Percentiles rank a stretch among this genome's conserved stretches.
These are phyloP conservation scores for Apostichopus californicus DNA, from an alignment of 35 echinoderm and acorn worm species.

Conservation along the genomic window DNA sequence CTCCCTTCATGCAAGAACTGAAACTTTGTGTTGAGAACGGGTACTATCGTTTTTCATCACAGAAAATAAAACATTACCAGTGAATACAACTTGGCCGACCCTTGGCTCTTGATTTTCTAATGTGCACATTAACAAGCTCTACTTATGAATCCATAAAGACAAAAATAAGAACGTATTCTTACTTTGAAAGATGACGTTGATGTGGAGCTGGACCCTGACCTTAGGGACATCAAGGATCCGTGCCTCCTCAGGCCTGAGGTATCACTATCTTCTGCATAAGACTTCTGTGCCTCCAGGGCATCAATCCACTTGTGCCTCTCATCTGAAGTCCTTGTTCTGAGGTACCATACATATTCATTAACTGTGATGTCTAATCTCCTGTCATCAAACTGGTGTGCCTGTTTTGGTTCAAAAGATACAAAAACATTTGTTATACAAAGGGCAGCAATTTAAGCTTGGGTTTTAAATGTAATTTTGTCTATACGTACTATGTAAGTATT, in stretches of 20 bases:
- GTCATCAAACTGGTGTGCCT: conserved; percentile 97
- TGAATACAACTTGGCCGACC: too few relatives aligned
- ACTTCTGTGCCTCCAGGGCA: conserved; percentile 87
- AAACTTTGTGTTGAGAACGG: too few relatives aligned
- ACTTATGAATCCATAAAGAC: too few relatives aligned
- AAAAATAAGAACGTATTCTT: background rate
- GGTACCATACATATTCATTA: conserved; percentile 93
- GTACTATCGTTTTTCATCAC: too few relatives aligned
- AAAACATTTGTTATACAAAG: too few relatives aligned
- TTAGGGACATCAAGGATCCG: conserved; percentile 88
- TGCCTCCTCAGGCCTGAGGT: conserved; percentile 72
- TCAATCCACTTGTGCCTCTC: conserved; percentile 91
- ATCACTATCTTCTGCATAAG: conserved; percentile 57
- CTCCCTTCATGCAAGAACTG: too few relatives aligned
- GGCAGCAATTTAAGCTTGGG: too few relatives aligned
- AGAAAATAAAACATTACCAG: too few relatives aligned
- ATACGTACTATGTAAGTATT: too few relatives aligned
- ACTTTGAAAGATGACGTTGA: conserved; percentile 99
- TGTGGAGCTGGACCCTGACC: conserved; percentile 80
- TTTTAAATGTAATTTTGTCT: too few relatives aligned
- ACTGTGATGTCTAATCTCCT: conserved; percentile 90
- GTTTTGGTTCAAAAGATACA: background rate
- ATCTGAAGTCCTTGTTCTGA: conserved; percentile 67
- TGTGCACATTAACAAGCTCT: too few relatives aligned
- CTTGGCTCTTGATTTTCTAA: too few relatives aligned